Base-by-base conservation (phyloP, 2,113 vertebrate species). In the Onychostoma macrolepis region DNA sequence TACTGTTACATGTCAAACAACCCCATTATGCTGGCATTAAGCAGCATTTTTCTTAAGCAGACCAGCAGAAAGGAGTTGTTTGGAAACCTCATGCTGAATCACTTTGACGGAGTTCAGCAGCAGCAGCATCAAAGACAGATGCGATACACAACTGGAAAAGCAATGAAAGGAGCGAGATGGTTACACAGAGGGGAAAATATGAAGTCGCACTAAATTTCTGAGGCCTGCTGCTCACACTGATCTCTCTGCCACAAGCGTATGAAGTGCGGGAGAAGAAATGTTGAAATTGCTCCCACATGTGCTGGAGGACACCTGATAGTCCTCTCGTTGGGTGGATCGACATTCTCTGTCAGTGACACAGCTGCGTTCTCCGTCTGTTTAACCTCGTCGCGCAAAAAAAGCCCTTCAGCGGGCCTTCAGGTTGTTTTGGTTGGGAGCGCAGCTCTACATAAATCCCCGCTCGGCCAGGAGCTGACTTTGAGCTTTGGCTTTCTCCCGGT, bases 201-300 rank as follows among this genome's bases (percentile, higher is more conserved):
- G 88, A 89, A 87, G 80, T 83, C 19, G 63, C 63, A 79, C n/a
- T 36, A 30, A 48, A 77, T 87, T 81, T 71, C 76, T 81, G 88
- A 85, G 88, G 88, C 76, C 65, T 80, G 61, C 88, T 74, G 28
- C 86, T 80, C 86, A 41, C 13, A 41, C 13, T 78, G 85, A 75
- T 86, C 80, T 83, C 77, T 87, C 45, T 50, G 83, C 76, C 74
- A 81, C 11, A 63, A 71, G 72, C 53, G 30, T 24, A 67, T 65
- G 58, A 76, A 87, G 48, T 50, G 58, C 85, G 41, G 45, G 77
- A 89, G 89, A 85, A 89, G 63, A 77, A 28, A 85, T 89, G 56
- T 75, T n/a, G 74, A 86, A 87, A 94, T 94, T 38, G 91, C 91
- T 94, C 92, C 93, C 94, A 94, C 91, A 93, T 95, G 94, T 92